Conservation (phyloP, 2,888 invertebrate genomes). For the Hydropsyche betteni region DNA sequence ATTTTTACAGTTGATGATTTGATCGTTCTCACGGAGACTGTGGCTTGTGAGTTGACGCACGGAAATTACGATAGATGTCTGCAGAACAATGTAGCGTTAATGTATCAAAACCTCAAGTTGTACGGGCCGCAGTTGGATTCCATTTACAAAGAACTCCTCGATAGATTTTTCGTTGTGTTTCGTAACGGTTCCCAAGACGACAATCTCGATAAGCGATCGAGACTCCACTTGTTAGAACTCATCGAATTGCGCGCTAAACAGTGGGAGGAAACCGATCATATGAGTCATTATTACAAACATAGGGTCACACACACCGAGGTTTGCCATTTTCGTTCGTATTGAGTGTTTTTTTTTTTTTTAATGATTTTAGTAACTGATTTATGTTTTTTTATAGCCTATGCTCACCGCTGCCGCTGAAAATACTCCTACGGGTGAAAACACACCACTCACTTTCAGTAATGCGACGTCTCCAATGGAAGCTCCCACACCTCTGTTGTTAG, state of each 20-base stretch:
- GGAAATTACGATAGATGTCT: slow-evolving; percentile 76
- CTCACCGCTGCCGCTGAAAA: slow-evolving; percentile 52
- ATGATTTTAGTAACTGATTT: not conserved
- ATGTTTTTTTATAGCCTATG: slow-evolving; percentile 50
- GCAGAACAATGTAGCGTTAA: slow-evolving; percentile 77
- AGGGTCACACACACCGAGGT: slow-evolving; percentile 71
- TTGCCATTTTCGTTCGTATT: slow-evolving; percentile 38
- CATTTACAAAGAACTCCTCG: slow-evolving; percentile 85
- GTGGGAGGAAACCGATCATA: slow-evolving; percentile 87
- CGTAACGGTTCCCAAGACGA: slow-evolving; percentile 90
- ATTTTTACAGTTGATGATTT: slow-evolving; percentile 78
- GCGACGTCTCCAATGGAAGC: slow-evolving; percentile 56
- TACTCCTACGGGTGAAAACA: slow-evolving; percentile 1
- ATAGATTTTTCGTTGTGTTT: slow-evolving; percentile 83
- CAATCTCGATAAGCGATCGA: slow-evolving; percentile 83
- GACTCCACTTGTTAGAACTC: slow-evolving; percentile 88
- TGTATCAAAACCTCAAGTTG: slow-evolving; percentile 83
- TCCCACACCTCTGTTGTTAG: slow-evolving; percentile 70
- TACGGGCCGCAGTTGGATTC: slow-evolving; percentile 84
- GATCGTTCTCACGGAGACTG: slow-evolving; percentile 83
- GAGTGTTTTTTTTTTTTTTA: not conserved
- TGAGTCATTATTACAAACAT: slow-evolving; percentile 84
- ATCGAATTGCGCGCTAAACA: slow-evolving; percentile 92
- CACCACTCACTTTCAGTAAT: slow-evolving; percentile 18
- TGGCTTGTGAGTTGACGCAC: slow-evolving; percentile 79